Base-by-base conservation (phyloP, 2,797 vertebrate genomes). In the Anguilla megastoma region DNA sequence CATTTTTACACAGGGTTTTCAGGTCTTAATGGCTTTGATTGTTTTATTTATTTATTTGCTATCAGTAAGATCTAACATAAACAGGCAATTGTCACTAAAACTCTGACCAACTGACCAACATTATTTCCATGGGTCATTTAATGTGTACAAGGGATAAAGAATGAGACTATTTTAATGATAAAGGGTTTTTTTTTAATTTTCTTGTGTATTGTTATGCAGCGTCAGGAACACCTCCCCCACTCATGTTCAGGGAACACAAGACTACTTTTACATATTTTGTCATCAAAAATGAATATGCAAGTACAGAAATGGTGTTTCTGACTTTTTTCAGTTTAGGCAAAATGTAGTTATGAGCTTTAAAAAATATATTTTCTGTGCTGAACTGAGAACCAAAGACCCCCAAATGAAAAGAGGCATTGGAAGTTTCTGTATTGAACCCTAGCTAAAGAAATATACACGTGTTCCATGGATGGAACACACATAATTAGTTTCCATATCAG, bases 361-460 rank as follows among this genome's bases (percentile, higher is more conserved):
- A 30, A 71, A 45, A 45, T 4, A 45, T 4, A 4, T 0, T 45
- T 45, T 45, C 41, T 45, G 41, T 45, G 41, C 5, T 45, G 41
- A 45, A 45, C 41, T 45, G 41, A 45, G 41, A 45, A 45, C 3
- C 66, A 12, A 45, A 66, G 10, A 54, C 12, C 56, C 79, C 50
- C 63, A 45, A 45, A 45, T 45, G 3, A 18, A 74, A 84, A 89
- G 76, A 86, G 33, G 63, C 52, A 45, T 84, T 58, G 66, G 33
- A 66, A 69, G 79, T 14, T 30, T 89, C 45, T 50, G 45, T 27
- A n/a, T 33, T 16, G 21, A 30, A 83, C 50, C 79, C 86, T 41
- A 16, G 7, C 83, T 79, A 87, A 36, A 74, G 30, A 30, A 24
- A 36, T 74, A 71, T 63, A 86, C 85, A 82, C 41, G 88, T 56